Base-by-base conservation (phyloP, 2,113 vertebrate genomes). In the Paracanthobrama guichenoti region DNA sequence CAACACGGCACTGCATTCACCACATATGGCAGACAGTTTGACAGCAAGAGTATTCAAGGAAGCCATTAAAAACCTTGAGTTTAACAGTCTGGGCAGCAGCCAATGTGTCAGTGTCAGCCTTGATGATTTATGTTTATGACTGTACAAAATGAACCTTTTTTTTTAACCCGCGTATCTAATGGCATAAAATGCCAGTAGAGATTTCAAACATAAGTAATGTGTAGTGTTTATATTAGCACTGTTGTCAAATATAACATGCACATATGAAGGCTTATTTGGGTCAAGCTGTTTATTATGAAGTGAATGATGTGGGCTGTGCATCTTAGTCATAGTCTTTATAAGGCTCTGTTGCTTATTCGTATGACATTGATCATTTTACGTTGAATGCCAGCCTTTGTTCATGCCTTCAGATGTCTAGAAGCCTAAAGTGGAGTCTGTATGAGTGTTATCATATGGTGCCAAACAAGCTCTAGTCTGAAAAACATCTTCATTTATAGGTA, bases 401-500 rank as follows among this genome's bases (percentile, higher is more conserved):
- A 14, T 8, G 6, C 53, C 6, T 55, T 55, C 53, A 55, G 6
- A 4, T 67, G 64, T 39, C 16, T 39, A 20, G 10, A 67, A 67
- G 8, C 28, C 64, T 67, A 10, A 28, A 66, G 64, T 39, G 28
- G 26, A 31, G 28, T 66, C 62, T 66, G 26, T 35, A 20, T 66
- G 64, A 69, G 18, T 66, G 64, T 35, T 35, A 14, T 69, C 18
- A 39, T 11, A 35, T 66, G 48, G 39, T 39, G 39, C 39, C 39
- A 39, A 39, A 46, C 28, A 66, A 66, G 35, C 31, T 42, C 53
- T 20, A 55, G 60, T 64, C 26, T 64, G 10, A 14, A 73, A 46
- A 9, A 73, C 42, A 73, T 48, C 26, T 83, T 48, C 88, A 10
- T 91, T 60, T 91, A 83, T 93, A 99, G 98, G 83, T 99, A 99